phyloP scores from a whole-genome alignment of 2,113 vertebrate species.

The Alethe castanea region DNA sequence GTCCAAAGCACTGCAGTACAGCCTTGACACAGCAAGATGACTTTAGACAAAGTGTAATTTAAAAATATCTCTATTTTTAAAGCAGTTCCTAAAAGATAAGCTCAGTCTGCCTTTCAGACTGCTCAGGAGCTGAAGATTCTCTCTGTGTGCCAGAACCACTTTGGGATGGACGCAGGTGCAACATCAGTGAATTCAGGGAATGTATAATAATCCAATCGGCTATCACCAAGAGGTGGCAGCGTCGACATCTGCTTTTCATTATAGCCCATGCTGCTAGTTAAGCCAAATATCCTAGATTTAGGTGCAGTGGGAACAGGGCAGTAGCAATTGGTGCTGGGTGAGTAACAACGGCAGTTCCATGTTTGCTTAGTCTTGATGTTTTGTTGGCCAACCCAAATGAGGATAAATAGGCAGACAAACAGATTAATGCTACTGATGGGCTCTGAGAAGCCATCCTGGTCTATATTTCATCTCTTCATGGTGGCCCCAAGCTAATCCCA shows the following conservation, averaged over 20 bases:
- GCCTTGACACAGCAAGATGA: neutral
- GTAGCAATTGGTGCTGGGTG: neutral
- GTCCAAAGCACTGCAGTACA: neutral
- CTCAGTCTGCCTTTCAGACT: neutral
- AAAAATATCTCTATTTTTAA: neutral
- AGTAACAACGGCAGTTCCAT: neutral
- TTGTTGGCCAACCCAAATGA: neutral
- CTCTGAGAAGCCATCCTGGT: neutral
- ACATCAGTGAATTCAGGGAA: neutral
- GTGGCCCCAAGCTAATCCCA: neutral
- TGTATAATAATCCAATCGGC: neutral
- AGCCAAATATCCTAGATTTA: neutral
- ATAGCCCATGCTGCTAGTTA: neutral
- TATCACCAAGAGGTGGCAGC: slow-evolving; percentile 57
- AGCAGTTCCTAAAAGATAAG: neutral
- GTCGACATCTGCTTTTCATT: slow-evolving; percentile 35
- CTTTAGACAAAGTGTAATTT: neutral
- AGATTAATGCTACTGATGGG: neutral
- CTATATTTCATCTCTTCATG: neutral
- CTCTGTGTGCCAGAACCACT: neutral
- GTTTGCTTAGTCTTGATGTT: neutral
- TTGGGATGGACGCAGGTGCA: neutral
- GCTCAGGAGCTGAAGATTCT: neutral
- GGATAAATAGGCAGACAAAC: slow-evolving; percentile 17
- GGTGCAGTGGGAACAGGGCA: neutral